Evolutionary conservation across 2,888 invertebrate genomes (phyloP), one percentile per base, ranked within the genome.

Genomic region (Agonopterix alstromeriana): DNA sequence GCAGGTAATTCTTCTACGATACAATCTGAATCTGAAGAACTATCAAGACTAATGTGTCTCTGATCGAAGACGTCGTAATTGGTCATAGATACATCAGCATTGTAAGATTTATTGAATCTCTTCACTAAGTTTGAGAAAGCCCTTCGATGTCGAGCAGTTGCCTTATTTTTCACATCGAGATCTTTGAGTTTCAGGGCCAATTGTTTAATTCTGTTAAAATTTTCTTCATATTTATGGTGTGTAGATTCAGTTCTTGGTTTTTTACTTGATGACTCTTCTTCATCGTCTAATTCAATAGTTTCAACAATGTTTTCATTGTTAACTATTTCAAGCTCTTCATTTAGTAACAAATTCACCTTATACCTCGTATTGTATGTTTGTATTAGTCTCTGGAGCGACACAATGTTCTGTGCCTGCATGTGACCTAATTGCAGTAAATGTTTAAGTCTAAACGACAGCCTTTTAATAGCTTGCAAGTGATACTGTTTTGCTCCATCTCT

Each of bases 21-120:
- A 48, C 71, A 71, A 48, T 85, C 85, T 0, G 78, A 73, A 53
- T 83, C 83, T 9, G 82, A 82, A 52, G 82, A 77, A 8, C 77
- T 71, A 49, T 78, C 81, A 1, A 85, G 57, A 10, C 65, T 68
- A 10, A 86, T 75, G 36, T 66, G 64, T 35, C 64, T 72, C 43
- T 64, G 71, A 53, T 85, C 73, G 10, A 74, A 53, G 1, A 88
- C 46, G 56, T 82, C 73, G 48, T 65, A 75, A 49, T 69, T 62
- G 48, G 69, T 71, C n/a, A 83, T 44, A 51, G 76, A 73, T 43
- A 85, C 61, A 52, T 85, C 83, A 1, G 81, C 73, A 47, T 79
- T 69, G 50, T 77, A 84, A 2, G 72, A 69, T 52, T 74, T 72
- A 50, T 88, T 88, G 44, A 82, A 87, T 2, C 68, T 76, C 65